Conservation (phyloP, 2,797 vertebrate genomes). For the Semaprochilodus insignis region DNA sequence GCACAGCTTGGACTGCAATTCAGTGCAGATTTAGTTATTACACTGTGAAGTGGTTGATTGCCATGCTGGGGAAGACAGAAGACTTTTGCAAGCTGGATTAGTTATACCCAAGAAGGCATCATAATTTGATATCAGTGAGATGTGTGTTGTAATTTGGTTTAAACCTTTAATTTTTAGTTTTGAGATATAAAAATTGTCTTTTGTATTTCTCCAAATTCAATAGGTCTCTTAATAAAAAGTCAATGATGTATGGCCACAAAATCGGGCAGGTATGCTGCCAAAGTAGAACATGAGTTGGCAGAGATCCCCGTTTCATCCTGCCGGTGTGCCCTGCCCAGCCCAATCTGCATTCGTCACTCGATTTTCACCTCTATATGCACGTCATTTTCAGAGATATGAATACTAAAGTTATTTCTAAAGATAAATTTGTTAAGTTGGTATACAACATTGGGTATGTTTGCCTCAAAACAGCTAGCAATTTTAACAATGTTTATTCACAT, state of each 20-base stretch:
- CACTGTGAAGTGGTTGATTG: not conserved
- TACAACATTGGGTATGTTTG: no score
- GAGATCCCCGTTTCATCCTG: no score
- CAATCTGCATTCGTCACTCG: no score
- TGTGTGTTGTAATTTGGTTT: not conserved
- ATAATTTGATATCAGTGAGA: not conserved
- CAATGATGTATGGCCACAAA: not conserved
- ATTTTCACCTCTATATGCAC: no score
- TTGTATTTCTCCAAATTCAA: not conserved
- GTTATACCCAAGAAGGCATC: not conserved
- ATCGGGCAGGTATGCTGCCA: no score
- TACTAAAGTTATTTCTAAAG: no score
- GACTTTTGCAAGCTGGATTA: slow-evolving; percentile 1
- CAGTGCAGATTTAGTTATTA: not conserved
- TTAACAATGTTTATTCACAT: no score
- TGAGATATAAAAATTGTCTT: not conserved
- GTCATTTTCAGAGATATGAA: no score
- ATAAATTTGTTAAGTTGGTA: no score
- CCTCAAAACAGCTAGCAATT: no score
- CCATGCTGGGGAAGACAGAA: not conserved
- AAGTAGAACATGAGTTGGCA: no score
- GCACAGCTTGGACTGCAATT: not conserved
- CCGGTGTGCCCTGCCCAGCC: no score
- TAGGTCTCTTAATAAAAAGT: not conserved
- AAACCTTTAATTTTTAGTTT: not conserved